A percentile compares a stretch with the other conserved stretches of the same genome.
Conservation (phyloP, 2,113 vertebrate species). For the Cephalophus harveyi region DNA sequence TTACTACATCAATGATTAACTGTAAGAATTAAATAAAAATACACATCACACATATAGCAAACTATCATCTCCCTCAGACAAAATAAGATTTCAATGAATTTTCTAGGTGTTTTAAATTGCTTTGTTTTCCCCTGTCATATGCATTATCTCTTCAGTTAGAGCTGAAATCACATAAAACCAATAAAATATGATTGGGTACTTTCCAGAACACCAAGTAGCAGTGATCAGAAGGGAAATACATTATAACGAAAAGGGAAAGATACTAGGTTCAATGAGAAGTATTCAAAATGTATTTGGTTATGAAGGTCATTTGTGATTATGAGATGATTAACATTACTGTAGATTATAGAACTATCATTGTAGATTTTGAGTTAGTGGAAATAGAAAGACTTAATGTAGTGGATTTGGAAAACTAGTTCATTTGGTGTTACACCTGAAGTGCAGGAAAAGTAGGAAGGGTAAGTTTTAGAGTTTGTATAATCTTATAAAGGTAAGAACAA, state of each 20-base stretch:
- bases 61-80: neutral
- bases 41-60: neutral
- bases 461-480: constrained; percentile 32
- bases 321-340: neutral
- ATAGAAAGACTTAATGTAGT: neutral
- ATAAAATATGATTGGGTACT: neutral
- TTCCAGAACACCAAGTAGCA: neutral
- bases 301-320: neutral
- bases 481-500: constrained; percentile 44
- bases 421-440: neutral
- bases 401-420: neutral
- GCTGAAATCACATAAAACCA: neutral
- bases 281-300: neutral
- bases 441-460: neutral
- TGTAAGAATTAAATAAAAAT: neutral
- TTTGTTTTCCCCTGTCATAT: neutral
- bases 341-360: neutral
- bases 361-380: neutral
- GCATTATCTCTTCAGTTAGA: neutral
- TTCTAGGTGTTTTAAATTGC: neutral
- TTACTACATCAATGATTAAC: neutral
- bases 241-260: neutral
- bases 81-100: neutral
- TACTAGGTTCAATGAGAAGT: neutral
- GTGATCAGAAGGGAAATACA: neutral